A percentile compares a stretch with the other conserved stretches of the same genome.
phyloP scores from a whole-genome alignment of 2,888 invertebrate species.

The Ectemnius continuus region DNA sequence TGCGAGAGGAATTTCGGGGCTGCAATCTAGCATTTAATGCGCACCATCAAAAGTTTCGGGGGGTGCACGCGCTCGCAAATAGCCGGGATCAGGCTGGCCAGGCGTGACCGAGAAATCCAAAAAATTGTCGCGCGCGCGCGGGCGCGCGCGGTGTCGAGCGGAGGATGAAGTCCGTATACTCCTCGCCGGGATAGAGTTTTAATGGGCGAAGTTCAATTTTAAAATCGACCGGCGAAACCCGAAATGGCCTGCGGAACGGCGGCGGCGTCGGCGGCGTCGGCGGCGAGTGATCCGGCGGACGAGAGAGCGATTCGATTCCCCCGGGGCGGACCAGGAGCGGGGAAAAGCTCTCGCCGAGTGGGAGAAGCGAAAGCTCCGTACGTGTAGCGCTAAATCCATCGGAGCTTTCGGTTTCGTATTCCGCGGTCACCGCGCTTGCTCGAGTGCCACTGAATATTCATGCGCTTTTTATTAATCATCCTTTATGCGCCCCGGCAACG shows the following conservation, averaged over 20 bases:
- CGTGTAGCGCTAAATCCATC: constrained; percentile 55
- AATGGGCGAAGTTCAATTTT: constrained; percentile 51
- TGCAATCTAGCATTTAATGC: too few relatives aligned
- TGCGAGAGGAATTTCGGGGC: too few relatives aligned
- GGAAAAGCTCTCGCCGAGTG: constrained; percentile 17
- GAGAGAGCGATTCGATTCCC: too few relatives aligned
- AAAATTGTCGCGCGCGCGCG: too few relatives aligned
- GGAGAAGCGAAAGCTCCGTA: constrained; percentile 37
- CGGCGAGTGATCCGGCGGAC: too few relatives aligned
- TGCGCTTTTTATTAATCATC: constrained; percentile 62
- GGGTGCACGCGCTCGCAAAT: too few relatives aligned
- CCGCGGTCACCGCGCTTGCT: constrained; percentile 47
- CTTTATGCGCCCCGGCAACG: constrained; percentile 54
- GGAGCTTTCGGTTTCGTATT: constrained; percentile 59
- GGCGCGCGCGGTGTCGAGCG: too few relatives aligned
- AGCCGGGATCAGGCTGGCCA: too few relatives aligned
- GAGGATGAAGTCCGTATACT: background rate
- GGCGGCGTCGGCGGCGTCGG: too few relatives aligned
- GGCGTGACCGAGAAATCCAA: background rate
- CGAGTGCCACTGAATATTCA: constrained; percentile 57
- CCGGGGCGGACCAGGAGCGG: constrained; percentile 3
- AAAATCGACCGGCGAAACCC: constrained; percentile 34
- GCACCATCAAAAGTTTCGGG: too few relatives aligned
- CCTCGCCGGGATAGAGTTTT: constrained; percentile 35
- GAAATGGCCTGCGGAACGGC: too few relatives aligned